phyloP scores from a whole-genome alignment of 2,797 vertebrate genomes.

The Staurois parvus region DNA sequence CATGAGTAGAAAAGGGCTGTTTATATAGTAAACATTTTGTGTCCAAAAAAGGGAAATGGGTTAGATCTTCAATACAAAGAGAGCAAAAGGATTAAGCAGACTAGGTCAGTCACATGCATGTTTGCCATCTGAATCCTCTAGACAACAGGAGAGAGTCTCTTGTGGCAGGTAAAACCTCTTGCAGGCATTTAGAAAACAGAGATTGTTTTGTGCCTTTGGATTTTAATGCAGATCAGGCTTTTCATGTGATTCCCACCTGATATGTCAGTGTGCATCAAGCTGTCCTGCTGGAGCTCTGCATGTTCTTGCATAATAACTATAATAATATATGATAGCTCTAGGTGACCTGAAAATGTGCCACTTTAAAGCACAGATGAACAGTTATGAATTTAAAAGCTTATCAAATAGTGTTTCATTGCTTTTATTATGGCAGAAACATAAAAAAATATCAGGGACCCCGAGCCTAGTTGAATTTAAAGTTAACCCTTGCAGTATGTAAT shows the following conservation, averaged over 20 bases:
- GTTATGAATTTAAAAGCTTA: neutral
- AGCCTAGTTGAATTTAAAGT: neutral
- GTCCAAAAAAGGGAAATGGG: neutral
- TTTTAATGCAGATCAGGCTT: conserved; percentile 34
- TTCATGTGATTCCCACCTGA: conserved; percentile 42
- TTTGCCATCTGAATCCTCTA: neutral
- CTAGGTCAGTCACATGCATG: conserved; percentile 2
- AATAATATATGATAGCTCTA: conserved; percentile 8
- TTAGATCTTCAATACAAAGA: neutral
- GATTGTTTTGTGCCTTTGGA: conserved; percentile 9
- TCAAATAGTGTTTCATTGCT: neutral
- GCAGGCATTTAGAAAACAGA: neutral
- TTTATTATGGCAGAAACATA: neutral
- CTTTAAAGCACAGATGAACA: neutral
- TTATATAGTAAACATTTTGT: too few relatives aligned
- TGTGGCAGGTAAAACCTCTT: conserved; percentile 2
- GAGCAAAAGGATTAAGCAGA: neutral
- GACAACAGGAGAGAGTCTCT: neutral
- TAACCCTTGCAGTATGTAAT: too few relatives aligned
- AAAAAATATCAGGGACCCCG: neutral
- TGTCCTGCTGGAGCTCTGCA: conserved; percentile 5
- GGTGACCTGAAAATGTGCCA: neutral
- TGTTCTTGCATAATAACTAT: neutral
- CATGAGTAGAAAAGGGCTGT: too few relatives aligned
- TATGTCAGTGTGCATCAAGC: neutral